phyloP scores from a whole-genome alignment of 2,888 invertebrate genomes.

The Cybosia mesomella region DNA sequence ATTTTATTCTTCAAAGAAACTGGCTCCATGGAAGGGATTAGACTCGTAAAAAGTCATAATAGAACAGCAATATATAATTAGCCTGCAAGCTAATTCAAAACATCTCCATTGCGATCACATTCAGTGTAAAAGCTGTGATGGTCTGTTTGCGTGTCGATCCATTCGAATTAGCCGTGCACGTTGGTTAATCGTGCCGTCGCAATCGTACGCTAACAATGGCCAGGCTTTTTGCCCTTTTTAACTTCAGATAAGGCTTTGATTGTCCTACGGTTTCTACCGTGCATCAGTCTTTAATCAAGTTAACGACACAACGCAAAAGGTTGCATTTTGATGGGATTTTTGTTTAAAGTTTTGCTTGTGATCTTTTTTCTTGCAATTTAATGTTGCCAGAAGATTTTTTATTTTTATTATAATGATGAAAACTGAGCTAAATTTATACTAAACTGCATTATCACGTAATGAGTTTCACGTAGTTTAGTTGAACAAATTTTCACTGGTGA shows the following conservation, averaged over 20 bases:
- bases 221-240: constrained; percentile 64
- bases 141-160: constrained; percentile 72
- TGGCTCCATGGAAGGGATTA: neutral
- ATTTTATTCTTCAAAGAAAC: neutral
- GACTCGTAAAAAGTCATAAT: neutral
- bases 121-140: constrained; percentile 65
- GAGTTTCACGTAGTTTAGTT: neutral
- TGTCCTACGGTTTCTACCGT: constrained; percentile 65
- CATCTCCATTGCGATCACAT: constrained; percentile 63
- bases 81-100: constrained; percentile 47
- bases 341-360: constrained; percentile 15
- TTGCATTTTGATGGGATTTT: constrained; percentile 22
- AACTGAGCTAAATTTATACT: neutral
- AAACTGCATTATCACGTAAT: neutral
- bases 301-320: constrained; percentile 49
- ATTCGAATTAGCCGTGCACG: constrained; percentile 72
- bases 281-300: constrained; percentile 64
- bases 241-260: constrained; percentile 69
- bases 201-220: constrained; percentile 74
- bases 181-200: constrained; percentile 72
- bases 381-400: constrained; percentile 8
- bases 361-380: constrained; percentile 30
- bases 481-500: neutral
- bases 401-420: neutral
- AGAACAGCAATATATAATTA: constrained; percentile 11